Percentiles rank a stretch among this genome's conserved stretches.
These are phyloP conservation scores for Colletes latitarsis DNA, from an alignment of 1,140 invertebrate species.

Conservation along the genomic window DNA sequence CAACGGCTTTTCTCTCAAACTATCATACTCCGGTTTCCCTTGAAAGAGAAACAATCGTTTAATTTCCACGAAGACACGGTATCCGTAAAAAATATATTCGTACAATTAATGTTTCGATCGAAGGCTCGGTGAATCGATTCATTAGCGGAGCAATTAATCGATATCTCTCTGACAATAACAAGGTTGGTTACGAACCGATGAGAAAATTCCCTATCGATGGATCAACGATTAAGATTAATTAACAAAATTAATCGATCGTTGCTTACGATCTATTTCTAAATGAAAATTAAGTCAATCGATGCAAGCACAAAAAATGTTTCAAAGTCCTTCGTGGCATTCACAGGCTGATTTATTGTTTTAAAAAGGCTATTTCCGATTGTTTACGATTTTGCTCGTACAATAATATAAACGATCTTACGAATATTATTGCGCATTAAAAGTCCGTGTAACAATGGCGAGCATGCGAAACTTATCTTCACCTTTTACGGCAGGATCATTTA, in stretches of 20 bases:
- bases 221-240: slow-evolving; percentile 32
- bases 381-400: too few species aligned
- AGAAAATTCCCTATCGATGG: slow-evolving; percentile 31
- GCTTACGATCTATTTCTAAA: neutral
- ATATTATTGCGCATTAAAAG: too few species aligned
- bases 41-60: neutral
- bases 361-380: too few species aligned
- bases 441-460: neutral
- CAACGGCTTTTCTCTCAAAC: slow-evolving; percentile 51
- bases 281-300: neutral
- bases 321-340: too few species aligned
- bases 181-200: neutral
- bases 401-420: neutral
- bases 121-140: neutral
- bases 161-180: neutral
- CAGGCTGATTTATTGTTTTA: too few species aligned
- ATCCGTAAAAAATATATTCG: neutral
- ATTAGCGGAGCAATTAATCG: slow-evolving; percentile 24
- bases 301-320: neutral
- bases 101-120: neutral
- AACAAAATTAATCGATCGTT: neutral
- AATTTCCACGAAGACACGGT: neutral
- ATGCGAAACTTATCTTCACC: slow-evolving; percentile 14
- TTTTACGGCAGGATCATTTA: slow-evolving; percentile 28
- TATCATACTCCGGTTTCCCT: slow-evolving; percentile 56